These are phyloP conservation scores for Diplodus sargus DNA, from an alignment of 2,797 vertebrate species.

Conservation along the genomic window DNA sequence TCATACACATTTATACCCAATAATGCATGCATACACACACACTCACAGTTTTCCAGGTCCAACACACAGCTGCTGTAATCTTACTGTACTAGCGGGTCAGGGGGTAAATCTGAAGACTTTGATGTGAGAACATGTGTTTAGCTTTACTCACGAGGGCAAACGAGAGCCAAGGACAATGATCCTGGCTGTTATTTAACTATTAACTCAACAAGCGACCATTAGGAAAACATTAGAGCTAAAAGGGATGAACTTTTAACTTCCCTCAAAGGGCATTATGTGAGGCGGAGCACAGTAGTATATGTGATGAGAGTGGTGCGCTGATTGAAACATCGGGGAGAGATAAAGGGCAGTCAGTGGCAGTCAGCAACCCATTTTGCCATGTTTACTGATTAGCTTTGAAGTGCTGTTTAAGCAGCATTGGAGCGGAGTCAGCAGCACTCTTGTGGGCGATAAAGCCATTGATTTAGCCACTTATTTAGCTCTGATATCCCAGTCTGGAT, in stretches of 20 bases:
- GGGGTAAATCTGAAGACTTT: conserved; percentile 70
- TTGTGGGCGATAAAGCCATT: conserved; percentile 18
- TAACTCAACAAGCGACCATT: conserved; percentile 81
- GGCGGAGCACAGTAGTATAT: conserved; percentile 42
- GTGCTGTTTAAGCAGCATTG: conserved; percentile 57
- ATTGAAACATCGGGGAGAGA: conserved; percentile 61
- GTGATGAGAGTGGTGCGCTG: conserved; percentile 53
- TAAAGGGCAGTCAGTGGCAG: conserved; percentile 40
- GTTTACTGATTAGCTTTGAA: conserved; percentile 56
- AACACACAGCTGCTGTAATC: conserved; percentile 51
- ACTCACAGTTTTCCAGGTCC: conserved; percentile 9
- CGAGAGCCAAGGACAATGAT: conserved; percentile 69
- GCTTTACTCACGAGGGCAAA: conserved; percentile 69
- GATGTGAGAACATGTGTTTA: conserved; percentile 79
- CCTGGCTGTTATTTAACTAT: conserved; percentile 76
- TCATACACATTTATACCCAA: conserved; percentile 17
- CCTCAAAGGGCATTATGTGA: conserved; percentile 54
- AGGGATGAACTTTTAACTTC: conserved; percentile 80
- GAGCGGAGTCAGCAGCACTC: conserved; percentile 30
- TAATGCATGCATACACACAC: conserved; percentile 23
- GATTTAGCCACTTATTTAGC: conserved; percentile 37
- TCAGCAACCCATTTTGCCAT: conserved; percentile 13
- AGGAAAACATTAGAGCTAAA: conserved; percentile 79
- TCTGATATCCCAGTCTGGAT: conserved; percentile 11
- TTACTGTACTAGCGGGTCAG: conserved; percentile 59